A percentile compares a stretch with the other conserved stretches of the same genome.
phyloP scores from a whole-genome alignment of 37 sponge, comb jelly and placozoan genomes.

The Dysidea cf. avara region DNA sequence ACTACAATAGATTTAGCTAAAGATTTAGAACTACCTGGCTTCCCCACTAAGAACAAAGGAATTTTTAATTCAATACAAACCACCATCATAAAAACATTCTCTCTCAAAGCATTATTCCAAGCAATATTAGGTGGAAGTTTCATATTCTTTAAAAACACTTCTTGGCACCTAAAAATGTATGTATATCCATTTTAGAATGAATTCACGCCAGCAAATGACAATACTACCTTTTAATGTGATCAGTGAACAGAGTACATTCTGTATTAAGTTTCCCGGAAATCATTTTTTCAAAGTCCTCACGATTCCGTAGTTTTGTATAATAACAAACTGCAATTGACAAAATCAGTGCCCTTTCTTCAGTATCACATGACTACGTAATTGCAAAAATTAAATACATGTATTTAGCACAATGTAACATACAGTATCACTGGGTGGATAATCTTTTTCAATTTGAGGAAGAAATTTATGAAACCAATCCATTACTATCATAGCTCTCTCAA shows the following conservation, averaged over 20 bases:
- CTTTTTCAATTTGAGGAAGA: too few relatives aligned
- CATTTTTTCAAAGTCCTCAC: too few relatives aligned
- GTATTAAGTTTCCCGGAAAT: too few relatives aligned
- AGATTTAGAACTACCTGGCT: slow-evolving; percentile 97
- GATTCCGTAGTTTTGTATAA: slow-evolving; percentile 20
- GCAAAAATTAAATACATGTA: too few relatives aligned
- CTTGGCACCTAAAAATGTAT: slow-evolving; percentile 47
- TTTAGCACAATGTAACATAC: too few relatives aligned
- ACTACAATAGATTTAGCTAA: slow-evolving; percentile 85
- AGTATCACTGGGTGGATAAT: too few relatives aligned
- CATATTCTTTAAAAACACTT: slow-evolving; percentile 61
- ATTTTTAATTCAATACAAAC: slow-evolving; percentile 94
- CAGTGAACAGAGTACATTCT: too few relatives aligned
- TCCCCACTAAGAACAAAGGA: slow-evolving; percentile 97
- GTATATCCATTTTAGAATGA: too few relatives aligned
- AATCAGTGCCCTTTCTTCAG: slow-evolving; percentile 7
- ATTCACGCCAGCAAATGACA: too few relatives aligned
- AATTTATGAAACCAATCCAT: slow-evolving; percentile 54
- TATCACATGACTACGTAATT: too few relatives aligned
- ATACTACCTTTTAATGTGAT: too few relatives aligned
- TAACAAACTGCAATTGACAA: slow-evolving; percentile 44
- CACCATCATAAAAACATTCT: slow-evolving; percentile 99
- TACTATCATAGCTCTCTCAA: slow-evolving; percentile 84
- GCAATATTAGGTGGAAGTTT: slow-evolving; percentile 70
- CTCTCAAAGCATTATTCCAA: slow-evolving; percentile 89